These are phyloP conservation scores for Coelinius sp. DNA, from an alignment of 2,888 invertebrate species.

Conservation along the genomic window DNA sequence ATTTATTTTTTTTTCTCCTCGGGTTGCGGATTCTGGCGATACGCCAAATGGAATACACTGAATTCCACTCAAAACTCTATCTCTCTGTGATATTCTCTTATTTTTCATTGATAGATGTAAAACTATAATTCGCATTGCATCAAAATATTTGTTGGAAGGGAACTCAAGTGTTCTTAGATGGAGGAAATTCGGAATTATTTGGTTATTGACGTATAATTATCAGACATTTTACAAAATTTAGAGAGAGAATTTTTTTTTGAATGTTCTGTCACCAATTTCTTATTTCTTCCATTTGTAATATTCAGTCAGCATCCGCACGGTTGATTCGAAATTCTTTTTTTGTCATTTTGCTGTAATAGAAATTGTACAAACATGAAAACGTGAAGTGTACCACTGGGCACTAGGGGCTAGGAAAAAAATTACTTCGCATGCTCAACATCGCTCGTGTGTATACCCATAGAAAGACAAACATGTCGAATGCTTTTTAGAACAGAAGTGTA, in stretches of 20 bases:
- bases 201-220: too few species aligned
- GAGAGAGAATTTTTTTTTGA: too few species aligned
- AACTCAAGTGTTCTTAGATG: neutral
- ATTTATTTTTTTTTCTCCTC: too few species aligned
- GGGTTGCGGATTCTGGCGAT: conserved; percentile 22
- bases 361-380: conserved; percentile 37
- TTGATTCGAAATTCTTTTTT: conserved; percentile 26
- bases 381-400: conserved; percentile 9
- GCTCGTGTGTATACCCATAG: neutral
- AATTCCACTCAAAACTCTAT: neutral
- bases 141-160: neutral
- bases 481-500: neutral
- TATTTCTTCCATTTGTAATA: conserved; percentile 28
- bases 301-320: conserved; percentile 28
- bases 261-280: neutral
- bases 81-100: conserved; percentile 19
- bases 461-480: neutral
- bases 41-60: neutral
- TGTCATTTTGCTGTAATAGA: conserved; percentile 25
- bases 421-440: neutral
- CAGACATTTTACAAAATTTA: too few species aligned
- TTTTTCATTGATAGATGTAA: conserved; percentile 2
- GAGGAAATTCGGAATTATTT: too few species aligned
- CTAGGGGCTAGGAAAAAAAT: neutral
- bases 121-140: neutral